Evolutionary conservation across 2,888 invertebrate species (phyloP).

Genomic region (Drosophila mimica): DNA sequence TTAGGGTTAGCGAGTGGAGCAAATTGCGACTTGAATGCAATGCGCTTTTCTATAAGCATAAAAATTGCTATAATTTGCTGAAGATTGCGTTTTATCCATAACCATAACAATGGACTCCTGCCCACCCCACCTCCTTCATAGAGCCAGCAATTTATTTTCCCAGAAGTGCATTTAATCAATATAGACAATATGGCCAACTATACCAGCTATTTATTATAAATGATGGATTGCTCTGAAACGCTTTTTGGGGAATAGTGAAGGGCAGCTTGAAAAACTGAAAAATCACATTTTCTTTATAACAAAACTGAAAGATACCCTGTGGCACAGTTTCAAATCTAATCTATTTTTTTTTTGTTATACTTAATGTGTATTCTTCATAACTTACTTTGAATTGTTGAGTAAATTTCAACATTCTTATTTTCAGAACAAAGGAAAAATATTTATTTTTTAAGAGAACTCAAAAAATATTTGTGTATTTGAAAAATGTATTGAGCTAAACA

Average conservation of each 20-base stretch:
- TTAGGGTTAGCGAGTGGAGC: conserved; percentile 81
- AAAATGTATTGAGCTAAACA: neutral
- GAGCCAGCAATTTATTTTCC: conserved; percentile 67
- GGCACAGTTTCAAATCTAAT: no score
- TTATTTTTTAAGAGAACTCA: neutral
- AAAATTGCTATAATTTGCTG: conserved; percentile 83
- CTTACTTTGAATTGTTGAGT: neutral
- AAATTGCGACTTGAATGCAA: conserved; percentile 70
- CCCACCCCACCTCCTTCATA: neutral
- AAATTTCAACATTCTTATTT: no score
- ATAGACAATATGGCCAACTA: conserved; percentile 62
- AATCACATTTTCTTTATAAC: neutral
- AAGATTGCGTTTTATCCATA: conserved; percentile 80
- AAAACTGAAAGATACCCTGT: neutral
- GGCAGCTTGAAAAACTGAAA: conserved; percentile 15
- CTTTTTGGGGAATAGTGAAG: conserved; percentile 28
- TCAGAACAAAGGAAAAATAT: neutral
- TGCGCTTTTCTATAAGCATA: conserved; percentile 75
- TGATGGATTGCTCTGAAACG: conserved; percentile 67
- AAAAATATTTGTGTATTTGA: neutral
- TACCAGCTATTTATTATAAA: conserved; percentile 64
- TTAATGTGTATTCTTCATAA: neutral
- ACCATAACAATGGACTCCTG: conserved; percentile 58
- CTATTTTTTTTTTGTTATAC: neutral
- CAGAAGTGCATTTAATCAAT: conserved; percentile 62